Evolutionary conservation across 2,888 invertebrate genomes (phyloP).

Genomic region (Epirrita christyi): DNA sequence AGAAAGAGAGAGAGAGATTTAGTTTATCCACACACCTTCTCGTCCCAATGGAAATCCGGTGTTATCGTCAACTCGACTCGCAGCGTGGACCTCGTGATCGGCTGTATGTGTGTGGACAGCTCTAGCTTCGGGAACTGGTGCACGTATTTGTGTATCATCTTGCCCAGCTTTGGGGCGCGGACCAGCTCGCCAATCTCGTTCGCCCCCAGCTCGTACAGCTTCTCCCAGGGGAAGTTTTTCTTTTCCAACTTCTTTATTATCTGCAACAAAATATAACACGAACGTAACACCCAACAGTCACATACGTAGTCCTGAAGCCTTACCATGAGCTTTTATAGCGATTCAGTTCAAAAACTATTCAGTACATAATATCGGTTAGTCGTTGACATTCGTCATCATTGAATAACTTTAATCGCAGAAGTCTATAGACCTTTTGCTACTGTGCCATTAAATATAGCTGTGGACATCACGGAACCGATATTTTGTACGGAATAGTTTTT

Average conservation of each 20-base stretch:
- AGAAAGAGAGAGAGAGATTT: too few relatives aligned
- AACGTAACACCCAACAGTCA: too few relatives aligned
- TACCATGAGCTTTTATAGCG: too few relatives aligned
- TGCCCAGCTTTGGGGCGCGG: slow-evolving; percentile 95
- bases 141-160: slow-evolving; percentile 97
- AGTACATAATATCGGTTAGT: too few relatives aligned
- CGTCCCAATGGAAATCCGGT: slow-evolving; percentile 99
- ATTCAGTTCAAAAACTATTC: too few relatives aligned
- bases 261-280: slow-evolving; percentile 46
- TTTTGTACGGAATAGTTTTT: too few relatives aligned
- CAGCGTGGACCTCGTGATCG: slow-evolving; percentile 96
- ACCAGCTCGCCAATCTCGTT: slow-evolving; percentile 97
- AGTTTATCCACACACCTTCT: slow-evolving; percentile 86
- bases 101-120: slow-evolving; percentile 98
- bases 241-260: slow-evolving; percentile 98
- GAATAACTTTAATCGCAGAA: too few relatives aligned
- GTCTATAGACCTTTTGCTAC: too few relatives aligned
- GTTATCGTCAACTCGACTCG: slow-evolving; percentile 98
- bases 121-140: slow-evolving; percentile 99
- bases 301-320: too few relatives aligned
- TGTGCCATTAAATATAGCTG: too few relatives aligned
- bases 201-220: slow-evolving; percentile 97
- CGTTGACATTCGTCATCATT: too few relatives aligned
- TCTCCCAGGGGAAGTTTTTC: slow-evolving; percentile 97
- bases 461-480: too few relatives aligned